Conservation (phyloP, 2,797 vertebrate genomes). For the Helostoma temminkii region DNA sequence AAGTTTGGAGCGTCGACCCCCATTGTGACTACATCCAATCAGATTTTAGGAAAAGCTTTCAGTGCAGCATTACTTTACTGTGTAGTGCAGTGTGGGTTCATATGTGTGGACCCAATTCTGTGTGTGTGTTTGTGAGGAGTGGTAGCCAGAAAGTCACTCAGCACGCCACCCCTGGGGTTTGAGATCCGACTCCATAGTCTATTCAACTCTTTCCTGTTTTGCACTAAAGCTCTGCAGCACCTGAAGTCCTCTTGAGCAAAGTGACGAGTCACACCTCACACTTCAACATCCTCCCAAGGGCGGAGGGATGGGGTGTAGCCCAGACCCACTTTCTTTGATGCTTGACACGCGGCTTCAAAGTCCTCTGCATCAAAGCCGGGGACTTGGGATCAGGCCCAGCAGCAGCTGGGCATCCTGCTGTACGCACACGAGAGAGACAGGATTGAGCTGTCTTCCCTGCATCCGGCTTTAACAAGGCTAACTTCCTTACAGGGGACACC, state of each 20-base stretch:
- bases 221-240: constrained; percentile 12
- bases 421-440: constrained; percentile 2
- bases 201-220: constrained; percentile 23
- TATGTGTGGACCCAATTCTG: constrained; percentile 32
- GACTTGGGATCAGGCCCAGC: constrained; percentile 53
- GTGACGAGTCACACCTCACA: constrained; percentile 21
- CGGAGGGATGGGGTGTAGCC: constrained; percentile 31
- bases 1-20: constrained; percentile 78
- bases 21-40: constrained; percentile 77
- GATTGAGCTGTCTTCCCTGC: constrained; percentile 3
- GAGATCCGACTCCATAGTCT: constrained; percentile 29
- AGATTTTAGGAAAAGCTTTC: constrained; percentile 72
- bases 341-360: constrained; percentile 63
- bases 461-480: constrained; percentile 18
- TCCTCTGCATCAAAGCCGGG: constrained; percentile 60
- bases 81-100: constrained; percentile 36
- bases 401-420: constrained; percentile 39
- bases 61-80: constrained; percentile 60
- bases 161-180: constrained; percentile 46
- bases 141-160: constrained; percentile 66
- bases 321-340: constrained; percentile 59
- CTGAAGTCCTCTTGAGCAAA: constrained; percentile 26
- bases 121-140: constrained; percentile 15
- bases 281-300: constrained; percentile 5
- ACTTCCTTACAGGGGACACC: constrained; percentile 10